These are phyloP conservation scores for Microcebus tavaratra DNA, from an alignment of 2,113 vertebrate genomes.

Conservation along the genomic window DNA sequence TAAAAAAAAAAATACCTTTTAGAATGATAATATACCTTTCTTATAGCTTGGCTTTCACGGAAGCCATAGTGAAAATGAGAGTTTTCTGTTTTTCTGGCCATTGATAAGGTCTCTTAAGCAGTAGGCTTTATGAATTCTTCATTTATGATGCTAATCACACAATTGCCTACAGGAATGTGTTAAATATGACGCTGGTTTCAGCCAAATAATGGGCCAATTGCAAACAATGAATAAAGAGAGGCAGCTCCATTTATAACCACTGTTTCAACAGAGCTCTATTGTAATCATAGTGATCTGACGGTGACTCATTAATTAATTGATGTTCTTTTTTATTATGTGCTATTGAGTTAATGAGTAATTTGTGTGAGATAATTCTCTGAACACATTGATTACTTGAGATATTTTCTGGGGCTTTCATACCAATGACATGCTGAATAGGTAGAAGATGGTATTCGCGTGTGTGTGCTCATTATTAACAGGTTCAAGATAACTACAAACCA, in stretches of 20 bases:
- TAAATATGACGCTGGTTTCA: constrained; percentile 83
- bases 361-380: constrained; percentile 89
- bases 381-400: constrained; percentile 86
- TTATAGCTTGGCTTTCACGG: neutral
- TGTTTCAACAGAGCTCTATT: constrained; percentile 80
- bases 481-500: constrained; percentile 75
- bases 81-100: neutral
- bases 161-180: constrained; percentile 82
- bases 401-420: constrained; percentile 84
- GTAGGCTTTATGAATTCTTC: constrained; percentile 59
- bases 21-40: neutral
- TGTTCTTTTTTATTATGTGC: constrained; percentile 89
- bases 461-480: constrained; percentile 72
- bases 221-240: constrained; percentile 82
- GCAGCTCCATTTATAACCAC: constrained; percentile 82
- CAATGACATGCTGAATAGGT: constrained; percentile 80
- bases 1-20: neutral
- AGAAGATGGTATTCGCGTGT: constrained; percentile 71
- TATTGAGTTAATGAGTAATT: constrained; percentile 91
- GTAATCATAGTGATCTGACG: constrained; percentile 87
- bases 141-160: constrained; percentile 84
- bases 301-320: constrained; percentile 90
- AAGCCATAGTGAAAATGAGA: constrained; percentile 9
- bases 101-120: neutral
- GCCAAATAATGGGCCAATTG: constrained; percentile 80